Conservation (phyloP, 2,797 vertebrate genomes). For the Spea hammondii region DNA sequence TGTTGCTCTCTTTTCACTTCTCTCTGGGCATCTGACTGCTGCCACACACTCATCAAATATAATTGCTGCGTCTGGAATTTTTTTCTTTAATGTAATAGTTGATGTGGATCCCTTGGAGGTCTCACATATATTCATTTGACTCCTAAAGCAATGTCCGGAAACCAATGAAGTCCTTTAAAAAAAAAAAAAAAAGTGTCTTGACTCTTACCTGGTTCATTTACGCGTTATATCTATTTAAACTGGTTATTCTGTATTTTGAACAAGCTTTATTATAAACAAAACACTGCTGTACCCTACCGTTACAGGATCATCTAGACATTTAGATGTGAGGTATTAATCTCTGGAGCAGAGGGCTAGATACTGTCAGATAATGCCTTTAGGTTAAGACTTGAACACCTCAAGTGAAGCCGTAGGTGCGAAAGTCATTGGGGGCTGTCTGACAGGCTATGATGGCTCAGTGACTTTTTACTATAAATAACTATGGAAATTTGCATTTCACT, state of each 20-base stretch:
- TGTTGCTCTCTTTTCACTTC: slow-evolving; percentile 57
- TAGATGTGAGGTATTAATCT: slow-evolving; percentile 6
- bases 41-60: slow-evolving; percentile 70
- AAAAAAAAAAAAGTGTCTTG: too few species aligned
- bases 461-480: slow-evolving; percentile 4
- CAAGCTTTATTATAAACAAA: not conserved
- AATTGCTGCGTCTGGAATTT: slow-evolving; percentile 70
- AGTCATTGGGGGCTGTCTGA: slow-evolving; percentile 21
- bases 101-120: slow-evolving; percentile 60
- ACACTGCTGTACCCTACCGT: not conserved
- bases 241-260: too few species aligned
- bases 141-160: slow-evolving; percentile 69
- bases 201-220: too few species aligned
- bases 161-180: slow-evolving; percentile 55
- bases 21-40: slow-evolving; percentile 65
- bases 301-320: not conserved
- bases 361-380: slow-evolving; percentile 39
- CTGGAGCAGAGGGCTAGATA: slow-evolving; percentile 17
- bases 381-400: slow-evolving; percentile 6
- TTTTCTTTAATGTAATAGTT: slow-evolving; percentile 60
- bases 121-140: slow-evolving; percentile 62
- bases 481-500: not conserved
- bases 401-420: slow-evolving; percentile 27
- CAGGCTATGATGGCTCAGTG: slow-evolving; percentile 16
- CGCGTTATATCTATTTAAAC: too few species aligned